Percentiles rank a stretch among this genome's conserved stretches.
Conservation (phyloP, 2,113 vertebrate species). For the Albula goreensis region DNA sequence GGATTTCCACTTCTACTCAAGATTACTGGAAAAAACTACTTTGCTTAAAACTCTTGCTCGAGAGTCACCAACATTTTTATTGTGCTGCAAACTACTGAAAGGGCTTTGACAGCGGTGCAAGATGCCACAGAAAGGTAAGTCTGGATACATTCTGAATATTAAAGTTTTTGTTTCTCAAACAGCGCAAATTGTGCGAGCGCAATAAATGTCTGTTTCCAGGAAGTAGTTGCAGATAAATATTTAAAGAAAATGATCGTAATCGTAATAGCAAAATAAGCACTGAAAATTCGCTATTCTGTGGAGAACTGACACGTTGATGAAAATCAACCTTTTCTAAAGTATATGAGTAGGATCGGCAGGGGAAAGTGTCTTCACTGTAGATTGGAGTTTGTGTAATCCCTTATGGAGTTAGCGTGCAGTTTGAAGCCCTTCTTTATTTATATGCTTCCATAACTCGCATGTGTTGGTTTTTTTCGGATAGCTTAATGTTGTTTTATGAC, state of each 20-base stretch:
- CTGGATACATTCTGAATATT: constrained; percentile 39
- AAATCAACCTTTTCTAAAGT: background rate
- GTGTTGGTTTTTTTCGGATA: constrained; percentile 53
- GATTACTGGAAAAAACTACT: constrained; percentile 85
- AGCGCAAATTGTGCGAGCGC: background rate
- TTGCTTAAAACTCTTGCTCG: constrained; percentile 73
- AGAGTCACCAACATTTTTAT: constrained; percentile 70
- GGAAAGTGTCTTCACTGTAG: background rate
- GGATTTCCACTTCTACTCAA: constrained; percentile 83
- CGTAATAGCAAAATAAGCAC: no score
- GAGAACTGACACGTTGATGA: background rate
- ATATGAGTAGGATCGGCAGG: background rate
- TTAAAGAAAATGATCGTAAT: no score
- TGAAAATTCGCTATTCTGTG: no score
- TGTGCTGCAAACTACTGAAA: constrained; percentile 83
- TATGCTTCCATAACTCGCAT: constrained; percentile 37
- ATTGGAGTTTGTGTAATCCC: constrained; percentile 7
- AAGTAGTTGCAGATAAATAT: no score
- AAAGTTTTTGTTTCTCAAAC: constrained; percentile 1
- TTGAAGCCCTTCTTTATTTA: constrained; percentile 47
- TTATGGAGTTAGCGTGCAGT: constrained; percentile 12
- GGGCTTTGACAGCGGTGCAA: constrained; percentile 81
- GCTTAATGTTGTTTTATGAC: constrained; percentile 65
- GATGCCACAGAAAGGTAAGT: constrained; percentile 98
- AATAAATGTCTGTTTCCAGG: background rate